Evolutionary conservation across 2,113 vertebrate species (phyloP), one percentile per base, ranked within the genome.

Genomic region (Aspidoscelis tigris): DNA sequence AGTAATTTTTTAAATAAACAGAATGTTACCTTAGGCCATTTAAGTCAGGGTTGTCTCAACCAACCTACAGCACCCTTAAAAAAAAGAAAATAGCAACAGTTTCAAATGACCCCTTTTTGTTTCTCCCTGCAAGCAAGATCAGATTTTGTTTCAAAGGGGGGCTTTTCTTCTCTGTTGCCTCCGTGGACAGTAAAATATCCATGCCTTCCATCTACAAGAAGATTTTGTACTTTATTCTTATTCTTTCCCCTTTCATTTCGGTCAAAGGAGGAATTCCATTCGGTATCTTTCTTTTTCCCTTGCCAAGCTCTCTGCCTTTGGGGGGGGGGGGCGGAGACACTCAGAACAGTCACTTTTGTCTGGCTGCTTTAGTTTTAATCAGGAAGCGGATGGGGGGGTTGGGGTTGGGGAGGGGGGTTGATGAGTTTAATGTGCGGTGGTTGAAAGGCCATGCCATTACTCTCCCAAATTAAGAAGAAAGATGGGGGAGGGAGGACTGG

Each of bases 1-100:
- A 81, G 8, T 78, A 78, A 90, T 86, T 89, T 82, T 84, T 89
- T 89, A 85, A 69, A 83, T 69, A 83, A 83, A 81, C 89, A 89
- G 80, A 83, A 90, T 64, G 69, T 69, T 84, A 75, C 89, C 81
- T 87, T 61, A 5, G 11, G 76, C 89, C 6, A 76, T 21, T 20
- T 24, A 76, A 80, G 83, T 33, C 43, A 0, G 87, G 90, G 44
- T 85, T 68, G 43, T 86, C 82, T 92, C 88, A 90, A 74, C 84
- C 92, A 84, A 84, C 70, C 88, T 90, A 87, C 66, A 85, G 87
- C 73, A 66, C 81, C 72, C 41, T 6, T 33, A 75, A 64, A 66
- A 33, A 44, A 58, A 2, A 1, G 80, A 66, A 33, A 44, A 58
- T 2, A 1, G 80, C 84, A 84, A 61, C 84, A 58, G 71, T 88